Base-by-base conservation (phyloP, 2,113 vertebrate genomes). In the Notothenia rossii region DNA sequence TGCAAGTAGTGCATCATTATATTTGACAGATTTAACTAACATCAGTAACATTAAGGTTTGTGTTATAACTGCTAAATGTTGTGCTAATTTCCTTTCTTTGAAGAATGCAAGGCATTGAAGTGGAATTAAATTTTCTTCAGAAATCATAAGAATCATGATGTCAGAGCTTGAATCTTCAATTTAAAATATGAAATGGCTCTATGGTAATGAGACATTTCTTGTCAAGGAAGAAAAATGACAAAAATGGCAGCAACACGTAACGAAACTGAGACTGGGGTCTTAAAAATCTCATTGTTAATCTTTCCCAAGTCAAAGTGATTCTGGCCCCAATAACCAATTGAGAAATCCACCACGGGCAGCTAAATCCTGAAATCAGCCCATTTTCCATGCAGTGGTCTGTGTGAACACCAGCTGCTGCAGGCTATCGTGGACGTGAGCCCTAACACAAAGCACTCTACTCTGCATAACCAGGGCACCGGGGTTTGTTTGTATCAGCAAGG, bases 371-470 rank as follows among this genome's bases (percentile, higher is more conserved):
- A 91, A 93, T 90, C 88, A 89, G 85, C 65, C 87, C 91, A 92
- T 94, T 95, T 91, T 94, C 93, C 86, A 94, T 92, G 93, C 94
- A 94, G 91, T 93, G 91, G 93, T 91, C 90, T 95, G 93, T 93
- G 93, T 92, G 94, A 94, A 92, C 75, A 87, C 90, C 94, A 94
- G 93, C 93, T 94, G 94, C 93, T 75, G 76, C 79, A 73, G 78
- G 91, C 92, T 75, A 89, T 88, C 79, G 60, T 84, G 87, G 85
- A 88, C 82, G 85, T 85, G 89, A 87, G 86, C 83, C 84, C 86
- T 71, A 88, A 88, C 86, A 89, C 86, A 89, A 86, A 92, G 89
- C 86, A 78, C 83, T 89, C 83, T 82, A 76, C 68, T 75, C 83
- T 76, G 69, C 76, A 82, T 77, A 75, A 81, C 65, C 62, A 62